Conservation (phyloP, 2,113 vertebrate genomes). For the Cettia cetti region DNA sequence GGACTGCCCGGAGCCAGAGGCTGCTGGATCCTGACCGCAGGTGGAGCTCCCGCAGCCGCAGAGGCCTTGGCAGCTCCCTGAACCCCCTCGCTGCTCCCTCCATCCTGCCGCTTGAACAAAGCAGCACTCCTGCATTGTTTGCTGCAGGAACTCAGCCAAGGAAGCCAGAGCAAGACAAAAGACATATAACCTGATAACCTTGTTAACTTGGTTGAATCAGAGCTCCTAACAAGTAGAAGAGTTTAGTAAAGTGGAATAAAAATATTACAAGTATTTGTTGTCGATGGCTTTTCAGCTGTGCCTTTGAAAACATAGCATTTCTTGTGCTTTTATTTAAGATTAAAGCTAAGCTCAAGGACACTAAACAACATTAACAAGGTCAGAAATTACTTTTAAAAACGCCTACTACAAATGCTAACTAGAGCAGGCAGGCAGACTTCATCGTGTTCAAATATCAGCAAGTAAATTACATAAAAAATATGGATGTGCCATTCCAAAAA, state of each 20-base stretch:
- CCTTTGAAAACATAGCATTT: constrained; percentile 55
- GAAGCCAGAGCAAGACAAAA: constrained; percentile 69
- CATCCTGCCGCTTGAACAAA: constrained; percentile 57
- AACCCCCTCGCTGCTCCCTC: constrained; percentile 28
- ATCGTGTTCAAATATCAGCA: constrained; percentile 28
- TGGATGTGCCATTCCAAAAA: not conserved
- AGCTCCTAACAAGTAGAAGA: constrained; percentile 55
- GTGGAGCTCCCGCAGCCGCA: not conserved
- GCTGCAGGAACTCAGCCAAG: constrained; percentile 52
- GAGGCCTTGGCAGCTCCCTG: constrained; percentile 65
- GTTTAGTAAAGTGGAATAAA: constrained; percentile 59
- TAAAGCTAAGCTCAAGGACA: constrained; percentile 77
- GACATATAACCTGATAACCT: constrained; percentile 71
- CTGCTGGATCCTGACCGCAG: constrained; percentile 24
- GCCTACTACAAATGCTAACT: not conserved
- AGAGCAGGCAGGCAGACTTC: constrained; percentile 23
- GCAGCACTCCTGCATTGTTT: constrained; percentile 56
- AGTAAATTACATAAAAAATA: not conserved
- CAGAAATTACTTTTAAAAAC: constrained; percentile 54
- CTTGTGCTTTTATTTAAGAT: constrained; percentile 71
- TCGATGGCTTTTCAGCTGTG: constrained; percentile 56
- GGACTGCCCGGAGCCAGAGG: not conserved
- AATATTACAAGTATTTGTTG: constrained; percentile 56
- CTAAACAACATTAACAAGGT: constrained; percentile 74
- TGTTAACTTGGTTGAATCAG: constrained; percentile 64